phyloP scores from a whole-genome alignment of 2,888 invertebrate genomes.

The Coenonympha arcania region DNA sequence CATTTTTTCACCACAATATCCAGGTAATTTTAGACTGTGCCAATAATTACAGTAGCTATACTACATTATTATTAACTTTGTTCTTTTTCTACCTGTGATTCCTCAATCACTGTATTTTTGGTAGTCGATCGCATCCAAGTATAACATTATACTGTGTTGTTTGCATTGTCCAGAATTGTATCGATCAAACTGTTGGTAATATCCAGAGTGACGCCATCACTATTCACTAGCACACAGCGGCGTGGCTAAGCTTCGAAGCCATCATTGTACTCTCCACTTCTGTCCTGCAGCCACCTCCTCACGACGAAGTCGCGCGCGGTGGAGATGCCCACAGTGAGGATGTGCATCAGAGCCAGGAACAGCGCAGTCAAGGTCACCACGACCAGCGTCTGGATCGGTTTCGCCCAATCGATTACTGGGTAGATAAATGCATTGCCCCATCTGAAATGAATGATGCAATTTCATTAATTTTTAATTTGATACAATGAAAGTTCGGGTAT shows the following conservation, averaged over 20 bases:
- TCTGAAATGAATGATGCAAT: constrained; percentile 62
- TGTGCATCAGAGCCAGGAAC: constrained; percentile 79
- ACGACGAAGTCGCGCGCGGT: constrained; percentile 60
- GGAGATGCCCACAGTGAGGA: constrained; percentile 75
- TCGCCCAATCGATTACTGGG: constrained; percentile 85
- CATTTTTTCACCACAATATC: too few relatives aligned
- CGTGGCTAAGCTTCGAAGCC: constrained; percentile 37
- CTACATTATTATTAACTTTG: too few relatives aligned
- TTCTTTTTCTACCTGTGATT: too few relatives aligned
- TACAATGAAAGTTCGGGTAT: too few relatives aligned
- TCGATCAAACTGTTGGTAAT: too few relatives aligned
- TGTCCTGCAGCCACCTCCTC: constrained; percentile 36
- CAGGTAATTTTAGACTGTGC: too few relatives aligned
- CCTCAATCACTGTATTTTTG: too few relatives aligned
- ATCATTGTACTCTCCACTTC: constrained; percentile 55
- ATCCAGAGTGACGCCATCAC: background rate
- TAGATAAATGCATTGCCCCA: constrained; percentile 82
- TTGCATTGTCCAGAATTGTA: too few relatives aligned
- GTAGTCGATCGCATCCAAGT: too few relatives aligned
- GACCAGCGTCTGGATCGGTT: constrained; percentile 77
- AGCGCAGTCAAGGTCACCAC: constrained; percentile 78
- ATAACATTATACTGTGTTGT: too few relatives aligned
- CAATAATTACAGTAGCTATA: too few relatives aligned
- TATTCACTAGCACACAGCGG: background rate
- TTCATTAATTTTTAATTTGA: too few relatives aligned